Evolutionary conservation across 1,140 invertebrate species (phyloP), one percentile per base, ranked within the genome.

Genomic region (Lysiphlebus fabarum): DNA sequence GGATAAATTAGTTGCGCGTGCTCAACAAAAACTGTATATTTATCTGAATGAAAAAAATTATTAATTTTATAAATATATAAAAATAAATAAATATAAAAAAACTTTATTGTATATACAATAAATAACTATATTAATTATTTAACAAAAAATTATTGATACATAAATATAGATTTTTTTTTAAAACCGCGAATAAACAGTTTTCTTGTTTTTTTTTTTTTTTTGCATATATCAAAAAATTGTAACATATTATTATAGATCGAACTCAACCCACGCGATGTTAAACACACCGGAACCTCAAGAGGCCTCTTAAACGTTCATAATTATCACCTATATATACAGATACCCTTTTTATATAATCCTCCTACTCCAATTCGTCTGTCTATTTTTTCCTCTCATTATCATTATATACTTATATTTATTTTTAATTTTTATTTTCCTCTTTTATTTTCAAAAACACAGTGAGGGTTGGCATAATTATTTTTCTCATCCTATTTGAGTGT

Each of bases 181-280:
- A 17, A n/a, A 45, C 2, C 2, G 7, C 11, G 2, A 12, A n/a
- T 45, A 2, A 45, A 45, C n/a, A n/a, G n/a, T 53, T 53, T 45
- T 14, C 47, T 48, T 38, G 9, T 38, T 55, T 37, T 48, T 44
- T 14, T 34, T 43, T 36, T n/a, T 54, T 53, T 38, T 49, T 45
- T 37, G 38, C 17, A 62, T 41, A 63, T 64, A 65, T 66, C 56
- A 58, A 61, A 54, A 11, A 49, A 33, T 34, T 53, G 64, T 67
- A 72, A 72, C 70, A 59, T 75, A 65, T 75, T 70, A 73, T 75
- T 73, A 26, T 26, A 75, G 69, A 75, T 70, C 65, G 68, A 66
- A 6, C 1, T 38, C 68, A 59, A 64, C 70, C 71, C 71, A 73
- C 72, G 70, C 70, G 57, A 58, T 58, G 48, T 14, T 26, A 45